These are phyloP conservation scores for Hypsibius dujardini DNA, from an alignment of 1,140 invertebrate genomes.

Conservation along the genomic window DNA sequence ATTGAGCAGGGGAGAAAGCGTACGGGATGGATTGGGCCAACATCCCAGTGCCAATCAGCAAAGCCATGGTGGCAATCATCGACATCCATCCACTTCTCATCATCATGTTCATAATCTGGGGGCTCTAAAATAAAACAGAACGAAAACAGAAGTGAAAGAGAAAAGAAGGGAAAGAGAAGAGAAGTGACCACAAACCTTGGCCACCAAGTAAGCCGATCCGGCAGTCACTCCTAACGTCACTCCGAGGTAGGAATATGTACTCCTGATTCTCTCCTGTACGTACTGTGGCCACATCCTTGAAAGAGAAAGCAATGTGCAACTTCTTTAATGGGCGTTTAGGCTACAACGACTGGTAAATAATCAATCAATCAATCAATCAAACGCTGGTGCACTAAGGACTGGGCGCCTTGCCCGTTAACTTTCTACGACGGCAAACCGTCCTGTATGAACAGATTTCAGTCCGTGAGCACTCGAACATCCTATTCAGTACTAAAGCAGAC, in stretches of 20 bases:
- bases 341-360: constrained; percentile 1
- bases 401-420: too few relatives aligned
- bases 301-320: constrained; percentile 30
- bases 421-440: too few relatives aligned
- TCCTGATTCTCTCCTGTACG: constrained; percentile 67
- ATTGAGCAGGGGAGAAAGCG: too few relatives aligned
- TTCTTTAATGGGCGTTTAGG: neutral
- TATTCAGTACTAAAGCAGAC: too few relatives aligned
- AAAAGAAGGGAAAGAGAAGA: too few relatives aligned
- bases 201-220: constrained; percentile 54
- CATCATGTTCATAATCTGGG: constrained; percentile 47
- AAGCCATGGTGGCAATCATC: constrained; percentile 54
- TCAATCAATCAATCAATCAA: constrained; percentile 18
- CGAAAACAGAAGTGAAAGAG: too few relatives aligned
- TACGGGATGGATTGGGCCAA: constrained; percentile 54
- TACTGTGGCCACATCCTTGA: constrained; percentile 70
- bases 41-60: constrained; percentile 77
- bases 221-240: constrained; percentile 63
- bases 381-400: too few relatives aligned
- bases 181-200: constrained; percentile 48
- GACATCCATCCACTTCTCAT: constrained; percentile 54
- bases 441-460: too few relatives aligned
- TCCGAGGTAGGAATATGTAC: constrained; percentile 85
- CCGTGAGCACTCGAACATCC: too few relatives aligned
- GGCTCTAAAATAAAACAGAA: neutral